phyloP scores from a whole-genome alignment of 2,888 invertebrate genomes.

The Ochropleura leucogaster region DNA sequence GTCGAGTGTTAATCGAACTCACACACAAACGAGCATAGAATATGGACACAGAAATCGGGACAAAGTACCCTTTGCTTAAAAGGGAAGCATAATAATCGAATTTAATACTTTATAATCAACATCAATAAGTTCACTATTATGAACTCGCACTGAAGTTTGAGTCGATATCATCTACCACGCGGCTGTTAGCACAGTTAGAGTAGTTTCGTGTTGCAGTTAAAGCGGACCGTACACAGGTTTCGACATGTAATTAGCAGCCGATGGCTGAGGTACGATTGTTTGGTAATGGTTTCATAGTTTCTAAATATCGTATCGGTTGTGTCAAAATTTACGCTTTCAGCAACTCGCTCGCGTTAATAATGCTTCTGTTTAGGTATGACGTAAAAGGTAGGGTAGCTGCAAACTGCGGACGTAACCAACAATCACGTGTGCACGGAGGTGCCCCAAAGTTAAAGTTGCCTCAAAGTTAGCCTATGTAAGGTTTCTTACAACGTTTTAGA shows the following conservation, averaged over 20 bases:
- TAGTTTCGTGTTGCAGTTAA: conserved; percentile 22
- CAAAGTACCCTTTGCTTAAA: neutral
- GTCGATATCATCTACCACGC: conserved; percentile 1
- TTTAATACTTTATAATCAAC: neutral
- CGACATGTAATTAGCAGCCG: conserved; percentile 37
- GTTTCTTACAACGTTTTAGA: neutral
- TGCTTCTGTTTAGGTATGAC: conserved; percentile 36
- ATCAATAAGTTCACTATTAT: too few species aligned
- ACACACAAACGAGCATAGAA: neutral
- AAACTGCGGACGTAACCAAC: conserved; percentile 9
- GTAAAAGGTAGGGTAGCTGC: conserved; percentile 19
- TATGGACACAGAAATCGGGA: neutral
- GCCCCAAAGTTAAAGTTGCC: neutral
- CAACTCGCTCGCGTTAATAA: conserved; percentile 17
- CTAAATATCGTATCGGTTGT: conserved; percentile 37
- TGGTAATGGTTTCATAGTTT: conserved; percentile 30
- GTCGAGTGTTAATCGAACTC: neutral
- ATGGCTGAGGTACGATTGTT: conserved; percentile 33
- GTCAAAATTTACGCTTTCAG: conserved; percentile 45
- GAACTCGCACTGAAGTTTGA: neutral
- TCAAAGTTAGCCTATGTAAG: neutral
- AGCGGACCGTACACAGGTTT: conserved; percentile 26
- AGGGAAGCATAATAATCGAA: neutral
- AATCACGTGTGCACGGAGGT: neutral
- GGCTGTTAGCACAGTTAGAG: conserved; percentile 1